Conservation (phyloP, 2,113 vertebrate species). For the Siniperca knerii region DNA sequence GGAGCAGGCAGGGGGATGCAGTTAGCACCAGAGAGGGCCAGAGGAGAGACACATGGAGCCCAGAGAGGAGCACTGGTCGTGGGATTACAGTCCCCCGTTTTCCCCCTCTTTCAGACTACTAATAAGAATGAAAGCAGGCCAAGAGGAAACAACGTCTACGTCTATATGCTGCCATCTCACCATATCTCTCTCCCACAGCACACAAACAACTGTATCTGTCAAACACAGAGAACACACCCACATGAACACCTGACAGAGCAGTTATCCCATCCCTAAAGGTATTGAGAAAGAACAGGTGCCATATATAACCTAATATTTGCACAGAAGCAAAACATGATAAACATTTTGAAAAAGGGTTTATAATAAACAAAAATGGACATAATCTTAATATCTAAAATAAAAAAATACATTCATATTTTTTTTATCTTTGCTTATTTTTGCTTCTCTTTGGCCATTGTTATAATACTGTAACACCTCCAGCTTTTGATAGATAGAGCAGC, state of each 20-base stretch:
- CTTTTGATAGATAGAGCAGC: constrained; percentile 46
- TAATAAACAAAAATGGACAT: not conserved
- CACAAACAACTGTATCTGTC: constrained; percentile 48
- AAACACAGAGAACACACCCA: constrained; percentile 32
- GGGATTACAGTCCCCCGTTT: constrained; percentile 32
- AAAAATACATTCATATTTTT: not conserved
- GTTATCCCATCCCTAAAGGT: constrained; percentile 6
- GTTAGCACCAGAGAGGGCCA: constrained; percentile 54
- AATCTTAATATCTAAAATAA: not conserved
- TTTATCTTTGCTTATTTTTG: constrained; percentile 18
- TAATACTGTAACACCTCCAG: constrained; percentile 10
- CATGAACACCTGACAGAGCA: constrained; percentile 24
- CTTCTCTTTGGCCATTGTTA: constrained; percentile 14
- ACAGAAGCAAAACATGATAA: not conserved
- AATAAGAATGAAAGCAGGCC: constrained; percentile 57
- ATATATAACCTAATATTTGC: not conserved
- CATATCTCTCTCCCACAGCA: constrained; percentile 27
- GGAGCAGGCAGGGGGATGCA: constrained; percentile 44
- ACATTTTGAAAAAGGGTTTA: not conserved
- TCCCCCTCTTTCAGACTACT: constrained; percentile 28
- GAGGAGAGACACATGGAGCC: constrained; percentile 49
- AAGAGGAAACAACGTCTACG: constrained; percentile 32
- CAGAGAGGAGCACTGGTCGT: constrained; percentile 42
- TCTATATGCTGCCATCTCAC: constrained; percentile 29
- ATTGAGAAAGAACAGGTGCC: constrained; percentile 2